Evolutionary conservation across 2,113 vertebrate species (phyloP).

Genomic region (Sapayoa aenigma): DNA sequence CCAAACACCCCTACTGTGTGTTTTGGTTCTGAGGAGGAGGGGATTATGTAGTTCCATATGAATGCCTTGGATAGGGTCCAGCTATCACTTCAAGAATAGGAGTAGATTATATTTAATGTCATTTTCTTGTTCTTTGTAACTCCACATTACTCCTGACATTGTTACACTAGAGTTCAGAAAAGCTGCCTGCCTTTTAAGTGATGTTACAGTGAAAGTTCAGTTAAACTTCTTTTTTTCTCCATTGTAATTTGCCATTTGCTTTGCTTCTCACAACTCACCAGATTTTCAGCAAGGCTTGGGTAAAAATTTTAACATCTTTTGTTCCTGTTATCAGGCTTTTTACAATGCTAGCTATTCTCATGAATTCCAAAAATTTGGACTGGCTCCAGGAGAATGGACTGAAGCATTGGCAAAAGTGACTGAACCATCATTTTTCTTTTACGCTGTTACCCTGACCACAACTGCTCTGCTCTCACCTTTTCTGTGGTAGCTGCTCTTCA

Average conservation of each 20-base stretch:
- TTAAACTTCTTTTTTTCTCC: background rate
- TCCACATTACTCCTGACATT: background rate
- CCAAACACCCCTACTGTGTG: background rate
- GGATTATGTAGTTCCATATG: background rate
- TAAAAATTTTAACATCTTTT: background rate
- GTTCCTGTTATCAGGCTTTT: background rate
- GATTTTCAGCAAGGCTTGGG: background rate
- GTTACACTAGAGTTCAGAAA: background rate
- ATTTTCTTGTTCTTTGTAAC: slow-evolving; percentile 19
- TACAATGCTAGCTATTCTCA: background rate
- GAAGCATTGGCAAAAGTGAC: background rate
- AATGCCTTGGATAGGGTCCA: background rate
- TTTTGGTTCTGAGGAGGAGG: slow-evolving; percentile 5
- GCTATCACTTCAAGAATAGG: background rate
- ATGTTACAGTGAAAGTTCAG: background rate
- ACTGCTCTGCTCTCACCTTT: background rate
- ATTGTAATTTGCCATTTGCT: background rate
- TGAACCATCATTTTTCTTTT: slow-evolving; percentile 30
- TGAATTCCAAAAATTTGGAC: background rate
- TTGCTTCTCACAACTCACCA: background rate
- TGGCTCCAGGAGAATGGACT: slow-evolving; percentile 5
- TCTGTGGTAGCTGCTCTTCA: background rate
- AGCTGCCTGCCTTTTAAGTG: background rate
- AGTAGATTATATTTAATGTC: background rate
- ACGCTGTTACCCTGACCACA: background rate